Conservation (phyloP, 1,140 invertebrate species). For the Asobara japonica region DNA sequence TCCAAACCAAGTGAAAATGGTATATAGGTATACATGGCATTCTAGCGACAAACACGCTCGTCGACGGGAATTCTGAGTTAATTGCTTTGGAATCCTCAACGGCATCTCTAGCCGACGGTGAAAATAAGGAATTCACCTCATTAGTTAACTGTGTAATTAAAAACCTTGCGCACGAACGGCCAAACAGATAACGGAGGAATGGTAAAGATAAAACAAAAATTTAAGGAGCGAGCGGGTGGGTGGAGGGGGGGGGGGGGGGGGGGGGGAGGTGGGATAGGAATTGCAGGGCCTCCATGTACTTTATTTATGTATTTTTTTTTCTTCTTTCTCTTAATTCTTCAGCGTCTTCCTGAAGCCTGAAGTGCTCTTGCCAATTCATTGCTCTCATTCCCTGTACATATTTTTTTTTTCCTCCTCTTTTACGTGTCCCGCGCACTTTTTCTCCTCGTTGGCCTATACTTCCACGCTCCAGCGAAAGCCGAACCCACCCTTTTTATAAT, state of each 20-base stretch:
- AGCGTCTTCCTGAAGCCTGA: conserved; percentile 36
- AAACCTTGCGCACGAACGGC: conserved; percentile 54
- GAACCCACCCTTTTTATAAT: conserved; percentile 56
- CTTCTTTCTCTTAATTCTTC: conserved; percentile 39
- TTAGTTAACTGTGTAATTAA: conserved; percentile 62
- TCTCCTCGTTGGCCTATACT: not conserved
- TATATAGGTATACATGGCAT: conserved; percentile 7
- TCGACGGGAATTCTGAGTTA: conserved; percentile 43
- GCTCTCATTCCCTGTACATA: conserved; percentile 36
- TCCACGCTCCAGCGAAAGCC: conserved; percentile 35
- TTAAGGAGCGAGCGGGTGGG: too few relatives aligned
- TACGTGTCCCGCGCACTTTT: not conserved
- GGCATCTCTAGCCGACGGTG: conserved; percentile 34
- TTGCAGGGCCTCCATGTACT: conserved; percentile 48
- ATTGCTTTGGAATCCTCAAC: conserved; percentile 39
- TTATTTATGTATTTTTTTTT: conserved; percentile 2
- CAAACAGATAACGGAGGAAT: conserved; percentile 58
- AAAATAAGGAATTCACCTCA: conserved; percentile 57
- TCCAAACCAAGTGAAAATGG: not conserved
- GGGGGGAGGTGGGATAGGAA: conserved; percentile 46
- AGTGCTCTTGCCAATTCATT: conserved; percentile 42
- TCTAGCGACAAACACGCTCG: conserved; percentile 12
- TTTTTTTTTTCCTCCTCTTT: not conserved
- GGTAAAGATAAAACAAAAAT: conserved; percentile 43
- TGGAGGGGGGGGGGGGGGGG: conserved; percentile 46